phyloP scores from a whole-genome alignment of 1,140 invertebrate genomes.

The Fopius arisanus region DNA sequence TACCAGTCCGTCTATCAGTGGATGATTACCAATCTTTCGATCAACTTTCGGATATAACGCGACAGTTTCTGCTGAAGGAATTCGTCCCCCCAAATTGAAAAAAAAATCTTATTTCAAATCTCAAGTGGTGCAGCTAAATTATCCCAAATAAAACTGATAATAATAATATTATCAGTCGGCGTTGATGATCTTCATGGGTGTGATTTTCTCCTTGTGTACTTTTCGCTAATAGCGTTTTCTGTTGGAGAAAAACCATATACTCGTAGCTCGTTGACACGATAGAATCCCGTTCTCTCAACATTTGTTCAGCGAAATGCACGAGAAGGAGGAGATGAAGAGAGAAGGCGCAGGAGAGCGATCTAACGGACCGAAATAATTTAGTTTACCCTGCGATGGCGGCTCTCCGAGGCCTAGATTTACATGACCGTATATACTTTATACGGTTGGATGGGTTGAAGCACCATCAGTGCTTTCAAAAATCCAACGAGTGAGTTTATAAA shows the following conservation, averaged over 20 bases:
- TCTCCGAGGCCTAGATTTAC: conserved; percentile 21
- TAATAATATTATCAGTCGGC: no score
- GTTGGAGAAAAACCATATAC: conserved; percentile 12
- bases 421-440: neutral
- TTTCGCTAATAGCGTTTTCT: neutral
- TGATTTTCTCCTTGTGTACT: no score
- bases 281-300: conserved; percentile 23
- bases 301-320: conserved; percentile 33
- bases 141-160: no score
- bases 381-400: conserved; percentile 29
- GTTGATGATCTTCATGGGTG: no score
- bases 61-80: no score
- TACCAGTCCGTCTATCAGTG: neutral
- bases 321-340: neutral
- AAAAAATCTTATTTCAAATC: no score
- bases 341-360: conserved; percentile 29
- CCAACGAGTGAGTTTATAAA: neutral
- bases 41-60: no score
- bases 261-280: conserved; percentile 32
- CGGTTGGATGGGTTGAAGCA: neutral
- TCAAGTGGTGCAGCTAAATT: no score
- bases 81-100: no score
- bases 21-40: no score
- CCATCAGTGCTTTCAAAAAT: conserved; percentile 10
- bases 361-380: conserved; percentile 41